Base-by-base conservation (phyloP, 53 echinoderm and acorn worm genomes). In the Crossaster papposus region DNA sequence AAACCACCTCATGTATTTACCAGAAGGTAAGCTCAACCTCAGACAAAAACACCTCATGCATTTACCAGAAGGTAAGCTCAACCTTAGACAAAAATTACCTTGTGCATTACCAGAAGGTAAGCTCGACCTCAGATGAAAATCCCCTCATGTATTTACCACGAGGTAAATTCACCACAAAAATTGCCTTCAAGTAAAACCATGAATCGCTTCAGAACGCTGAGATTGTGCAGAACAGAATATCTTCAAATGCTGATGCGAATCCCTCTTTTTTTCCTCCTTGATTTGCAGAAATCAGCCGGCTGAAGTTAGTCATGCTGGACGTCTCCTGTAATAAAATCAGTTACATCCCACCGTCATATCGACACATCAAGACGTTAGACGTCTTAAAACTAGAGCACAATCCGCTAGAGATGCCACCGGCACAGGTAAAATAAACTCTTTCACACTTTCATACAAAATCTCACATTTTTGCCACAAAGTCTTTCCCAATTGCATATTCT, bases 261-360 rank as follows among this genome's bases (percentile, higher is more conserved):
- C 22, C n/a, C 0, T n/a, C 24, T 81, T 62, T 26, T 26, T 75
- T 74, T 50, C 3, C 29, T 15, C 65, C 29, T 54, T 28, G 8
- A 30, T n/a, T 65, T 89, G 35, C 95, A 99, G 99, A 99, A 91
- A 89, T 98, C 72, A 92, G 94, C 91, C 92, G 90, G 88, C 83
- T 96, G 83, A 91, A 88, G 58, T 71, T 99, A 78, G 89, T 94
- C 23, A 93, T 90, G 92, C 88, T 99, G 35, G 99, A 99, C 70
- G 82, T 98, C 23, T 91, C 96, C n/a, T 99, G 99, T 79, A 99
- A 99, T 83, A 99, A 99, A 83, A 96, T 99, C 71, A 92, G 86
- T 15, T 64, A 81, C 53, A 93, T 99, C 70, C 99, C 99, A 55
- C 83, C 94, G 13, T 93, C 90, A 3, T 99, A 86, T 79, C 81